phyloP scores from a whole-genome alignment of 2,888 invertebrate genomes.

The Diloba caeruleocephala region DNA sequence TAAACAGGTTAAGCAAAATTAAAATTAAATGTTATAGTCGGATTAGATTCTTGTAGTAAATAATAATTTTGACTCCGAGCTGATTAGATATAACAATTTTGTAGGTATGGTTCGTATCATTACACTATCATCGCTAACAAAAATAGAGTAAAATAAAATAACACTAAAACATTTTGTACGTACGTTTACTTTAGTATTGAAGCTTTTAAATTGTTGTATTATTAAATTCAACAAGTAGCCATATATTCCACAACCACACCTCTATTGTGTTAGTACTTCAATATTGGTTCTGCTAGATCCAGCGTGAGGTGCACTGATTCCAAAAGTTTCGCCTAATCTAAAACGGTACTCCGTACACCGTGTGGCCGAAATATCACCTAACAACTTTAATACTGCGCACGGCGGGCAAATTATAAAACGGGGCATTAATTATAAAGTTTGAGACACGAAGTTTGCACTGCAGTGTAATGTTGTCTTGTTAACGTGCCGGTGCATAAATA shows the following conservation, averaged over 20 bases:
- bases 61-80: slow-evolving; percentile 1
- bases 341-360: slow-evolving; percentile 43
- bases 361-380: slow-evolving; percentile 67
- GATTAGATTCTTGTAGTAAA: slow-evolving; percentile 15
- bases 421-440: slow-evolving; percentile 79
- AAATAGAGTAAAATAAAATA: no score
- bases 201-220: no score
- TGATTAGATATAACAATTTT: neutral
- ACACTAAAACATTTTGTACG: no score
- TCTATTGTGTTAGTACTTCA: slow-evolving; percentile 3
- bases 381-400: slow-evolving; percentile 71
- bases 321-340: slow-evolving; percentile 53
- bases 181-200: no score
- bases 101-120: no score
- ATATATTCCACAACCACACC: slow-evolving; percentile 7
- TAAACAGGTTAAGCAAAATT: slow-evolving; percentile 2
- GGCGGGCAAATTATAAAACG: slow-evolving; percentile 75
- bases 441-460: slow-evolving; percentile 70
- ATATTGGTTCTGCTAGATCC: slow-evolving; percentile 11
- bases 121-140: no score
- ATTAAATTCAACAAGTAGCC: neutral
- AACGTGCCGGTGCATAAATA: slow-evolving; percentile 78
- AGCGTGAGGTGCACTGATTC: slow-evolving; percentile 13
- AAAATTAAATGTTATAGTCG: slow-evolving; percentile 12
- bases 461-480: slow-evolving; percentile 76